Evolutionary conservation across 2,888 invertebrate genomes (phyloP), one percentile per base, ranked within the genome.

Genomic region (Melanargia galathea): DNA sequence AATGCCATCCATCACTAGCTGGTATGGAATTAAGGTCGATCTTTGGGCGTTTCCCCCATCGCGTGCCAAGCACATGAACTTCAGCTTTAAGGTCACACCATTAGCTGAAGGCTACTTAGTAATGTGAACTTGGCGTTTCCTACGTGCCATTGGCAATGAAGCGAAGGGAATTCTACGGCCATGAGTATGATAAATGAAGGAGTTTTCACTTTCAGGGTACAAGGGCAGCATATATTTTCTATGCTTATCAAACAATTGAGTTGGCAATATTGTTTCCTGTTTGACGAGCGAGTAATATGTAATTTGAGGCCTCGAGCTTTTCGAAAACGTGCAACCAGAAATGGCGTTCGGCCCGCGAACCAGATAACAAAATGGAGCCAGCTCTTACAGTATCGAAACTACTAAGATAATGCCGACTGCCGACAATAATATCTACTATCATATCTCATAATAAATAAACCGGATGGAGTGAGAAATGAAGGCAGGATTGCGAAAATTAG

Each of bases 101-200:
- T 71, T 70, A 68, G 22, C 49, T 66, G 75, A 79, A 82, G 82
- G 82, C 73, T 75, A 65, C 70, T 30, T 30, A 30, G 6, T 81
- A 81, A 82, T 74, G 66, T 70, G 82, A 82, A 83, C 82, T 82
- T 82, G 80, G 74, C 72, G 73, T 73, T 68, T 76, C 74, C 75
- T 73, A 35, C 68, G 66, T 71, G 76, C 74, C 79, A 78, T 75
- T 80, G 75, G 69, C 75, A 73, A 54, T 72, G 73, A 69, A 64
- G 66, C 60, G 63, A 48, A 30, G 40, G 26, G 11, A 45, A 26
- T 46, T 22, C 11, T 33, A 22, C 38, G 33, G 35, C 48, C 33
- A 20, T 40, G n/a, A 24, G n/a, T 11, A 43, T 35, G n/a, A 30
- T 30, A 6, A 6, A 16, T 46, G 22, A 20, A 46, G 45, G 45